Conservation (phyloP, 2,797 vertebrate species). For the Sebastes aleutianus region DNA sequence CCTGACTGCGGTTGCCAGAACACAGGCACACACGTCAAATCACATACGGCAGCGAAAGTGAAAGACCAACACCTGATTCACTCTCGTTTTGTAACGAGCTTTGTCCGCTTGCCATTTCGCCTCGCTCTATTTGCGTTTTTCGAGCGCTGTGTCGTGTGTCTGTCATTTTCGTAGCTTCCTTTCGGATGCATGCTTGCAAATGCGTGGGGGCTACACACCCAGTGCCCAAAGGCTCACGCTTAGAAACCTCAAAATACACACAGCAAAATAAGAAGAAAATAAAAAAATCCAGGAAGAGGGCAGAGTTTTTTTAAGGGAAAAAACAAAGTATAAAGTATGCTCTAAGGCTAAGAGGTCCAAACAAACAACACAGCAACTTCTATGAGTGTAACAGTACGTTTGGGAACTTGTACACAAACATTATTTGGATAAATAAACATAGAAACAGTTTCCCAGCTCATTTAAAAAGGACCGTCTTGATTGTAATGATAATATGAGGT, state of each 20-base stretch:
- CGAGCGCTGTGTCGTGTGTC: too few relatives aligned
- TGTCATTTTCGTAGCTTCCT: too few relatives aligned
- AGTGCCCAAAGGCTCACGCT: neutral
- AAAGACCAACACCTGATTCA: too few relatives aligned
- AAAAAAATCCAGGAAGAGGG: neutral
- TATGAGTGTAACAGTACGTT: neutral
- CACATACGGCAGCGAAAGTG: too few relatives aligned
- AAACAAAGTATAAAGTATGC: too few relatives aligned
- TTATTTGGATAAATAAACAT: neutral
- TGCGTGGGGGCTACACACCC: too few relatives aligned
- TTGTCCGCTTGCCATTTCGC: too few relatives aligned
- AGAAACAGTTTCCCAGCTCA: neutral
- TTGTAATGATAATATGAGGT: neutral
- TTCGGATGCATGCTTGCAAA: too few relatives aligned
- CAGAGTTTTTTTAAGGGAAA: too few relatives aligned
- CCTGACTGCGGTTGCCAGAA: too few relatives aligned
- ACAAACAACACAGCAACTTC: neutral
- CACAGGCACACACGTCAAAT: fast-evolving
- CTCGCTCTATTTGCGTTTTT: fast-evolving
- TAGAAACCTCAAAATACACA: neutral
- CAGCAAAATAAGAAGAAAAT: neutral
- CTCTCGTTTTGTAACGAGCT: too few relatives aligned
- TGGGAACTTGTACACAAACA: neutral
- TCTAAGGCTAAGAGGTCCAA: neutral
- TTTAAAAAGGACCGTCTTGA: neutral